Evolutionary conservation across 2,113 vertebrate species (phyloP).

Genomic region (Glaucomys volans): DNA sequence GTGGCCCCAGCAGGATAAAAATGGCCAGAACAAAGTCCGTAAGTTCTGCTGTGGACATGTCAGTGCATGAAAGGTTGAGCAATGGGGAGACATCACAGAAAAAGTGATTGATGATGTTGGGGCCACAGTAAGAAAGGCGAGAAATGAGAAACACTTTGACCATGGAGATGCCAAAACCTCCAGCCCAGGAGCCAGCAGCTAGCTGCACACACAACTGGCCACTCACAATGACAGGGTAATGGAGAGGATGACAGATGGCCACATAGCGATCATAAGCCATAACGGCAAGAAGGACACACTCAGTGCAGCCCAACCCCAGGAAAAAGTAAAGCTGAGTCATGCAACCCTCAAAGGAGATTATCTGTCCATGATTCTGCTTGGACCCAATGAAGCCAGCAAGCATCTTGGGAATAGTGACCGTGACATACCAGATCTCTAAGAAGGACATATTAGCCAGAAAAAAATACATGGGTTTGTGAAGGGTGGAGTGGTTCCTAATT

Average conservation of each 20-base stretch:
- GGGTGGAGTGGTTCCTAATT: conserved; percentile 65
- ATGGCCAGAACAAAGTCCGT: conserved; percentile 79
- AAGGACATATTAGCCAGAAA: conserved; percentile 84
- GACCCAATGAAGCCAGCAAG: conserved; percentile 75
- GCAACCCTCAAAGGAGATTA: conserved; percentile 83
- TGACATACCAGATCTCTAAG: conserved; percentile 81
- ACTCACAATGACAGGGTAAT: conserved; percentile 74
- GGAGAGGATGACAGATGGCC: conserved; percentile 80
- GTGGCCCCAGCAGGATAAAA: conserved; percentile 76
- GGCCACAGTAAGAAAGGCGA: conserved; percentile 78
- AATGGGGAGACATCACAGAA: conserved; percentile 82
- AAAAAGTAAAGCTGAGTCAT: conserved; percentile 84
- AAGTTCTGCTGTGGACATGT: conserved; percentile 78
- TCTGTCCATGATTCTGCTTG: conserved; percentile 49
- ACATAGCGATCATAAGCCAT: conserved; percentile 81
- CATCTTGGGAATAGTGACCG: conserved; percentile 84
- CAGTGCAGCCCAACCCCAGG: conserved; percentile 80
- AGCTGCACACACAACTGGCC: conserved; percentile 65
- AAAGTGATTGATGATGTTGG: conserved; percentile 81
- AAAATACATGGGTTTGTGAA: conserved; percentile 84
- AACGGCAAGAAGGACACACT: conserved; percentile 80
- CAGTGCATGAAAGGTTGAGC: conserved; percentile 80
- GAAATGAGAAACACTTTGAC: conserved; percentile 80
- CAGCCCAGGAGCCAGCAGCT: conserved; percentile 74
- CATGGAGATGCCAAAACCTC: conserved; percentile 79